A percentile compares a stretch with the other conserved stretches of the same genome.
These are phyloP conservation scores for Cephus pygmeus DNA, from an alignment of 2,888 invertebrate genomes.

Conservation along the genomic window DNA sequence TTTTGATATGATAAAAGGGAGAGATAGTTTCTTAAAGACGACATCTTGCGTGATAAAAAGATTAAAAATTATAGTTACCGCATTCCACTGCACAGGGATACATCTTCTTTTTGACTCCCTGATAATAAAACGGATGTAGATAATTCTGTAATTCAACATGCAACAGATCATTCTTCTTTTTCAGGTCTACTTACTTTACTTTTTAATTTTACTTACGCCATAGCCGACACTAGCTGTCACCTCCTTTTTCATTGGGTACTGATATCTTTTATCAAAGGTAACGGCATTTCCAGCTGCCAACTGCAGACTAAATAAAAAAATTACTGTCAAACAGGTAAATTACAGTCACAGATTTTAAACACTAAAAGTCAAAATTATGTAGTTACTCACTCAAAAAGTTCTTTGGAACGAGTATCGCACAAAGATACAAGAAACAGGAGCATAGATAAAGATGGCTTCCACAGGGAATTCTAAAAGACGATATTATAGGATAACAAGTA, in stretches of 20 bases:
- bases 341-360: neutral
- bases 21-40: neutral
- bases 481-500: neutral
- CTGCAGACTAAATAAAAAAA: neutral
- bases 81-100: slow-evolving; percentile 20
- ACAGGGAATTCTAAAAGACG: neutral
- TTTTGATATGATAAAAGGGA: neutral
- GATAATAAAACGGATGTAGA: slow-evolving; percentile 17
- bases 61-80: slow-evolving; percentile 4
- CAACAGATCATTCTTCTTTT: neutral
- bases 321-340: neutral
- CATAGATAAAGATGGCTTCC: neutral
- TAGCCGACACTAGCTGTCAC: slow-evolving; percentile 19
- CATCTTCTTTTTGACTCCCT: slow-evolving; percentile 14
- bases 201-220: slow-evolving; percentile 13
- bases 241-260: slow-evolving; percentile 14
- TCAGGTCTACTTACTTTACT: neutral
- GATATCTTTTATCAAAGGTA: slow-evolving; percentile 9
- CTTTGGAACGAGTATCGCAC: neutral
- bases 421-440: neutral
- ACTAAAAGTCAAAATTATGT: neutral
- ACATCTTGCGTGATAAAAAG: neutral
- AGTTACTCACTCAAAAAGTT: neutral
- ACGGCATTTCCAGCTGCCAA: neutral
- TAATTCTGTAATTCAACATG: slow-evolving; percentile 13